Evolutionary conservation across 2,888 invertebrate species (phyloP).

Genomic region (Chrysolina oricalcia): DNA sequence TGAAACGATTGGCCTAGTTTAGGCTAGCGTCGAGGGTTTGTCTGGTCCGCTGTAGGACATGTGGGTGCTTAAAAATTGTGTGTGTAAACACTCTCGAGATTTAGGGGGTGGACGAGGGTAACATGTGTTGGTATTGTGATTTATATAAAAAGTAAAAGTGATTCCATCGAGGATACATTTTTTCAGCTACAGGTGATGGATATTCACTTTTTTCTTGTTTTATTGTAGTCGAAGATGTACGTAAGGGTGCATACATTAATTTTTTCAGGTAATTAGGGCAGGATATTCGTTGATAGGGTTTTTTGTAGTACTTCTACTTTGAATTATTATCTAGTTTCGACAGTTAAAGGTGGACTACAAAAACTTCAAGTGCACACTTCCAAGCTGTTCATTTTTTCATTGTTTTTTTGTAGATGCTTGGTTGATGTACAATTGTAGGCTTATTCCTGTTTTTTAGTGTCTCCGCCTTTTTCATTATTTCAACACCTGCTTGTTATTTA

Average conservation of each 20-base stretch:
- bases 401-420: slow-evolving; percentile 8
- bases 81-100: slow-evolving; percentile 59
- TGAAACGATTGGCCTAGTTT: too few relatives aligned
- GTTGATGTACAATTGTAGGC: slow-evolving; percentile 17
- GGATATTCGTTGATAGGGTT: slow-evolving; percentile 49
- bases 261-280: slow-evolving; percentile 52
- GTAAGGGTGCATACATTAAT: slow-evolving; percentile 49
- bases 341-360: slow-evolving; percentile 38
- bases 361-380: slow-evolving; percentile 42
- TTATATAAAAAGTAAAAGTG: slow-evolving; percentile 61
- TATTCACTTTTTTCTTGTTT: slow-evolving; percentile 54
- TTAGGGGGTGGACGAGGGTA: slow-evolving; percentile 58
- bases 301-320: slow-evolving; percentile 47
- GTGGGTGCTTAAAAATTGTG: slow-evolving; percentile 53
- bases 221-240: slow-evolving; percentile 34
- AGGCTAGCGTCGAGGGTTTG: slow-evolving; percentile 36
- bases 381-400: slow-evolving; percentile 51
- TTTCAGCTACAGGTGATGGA: slow-evolving; percentile 59
- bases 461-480: not conserved
- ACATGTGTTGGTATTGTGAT: slow-evolving; percentile 61
- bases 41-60: slow-evolving; percentile 53
- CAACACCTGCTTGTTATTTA: not conserved
- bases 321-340: slow-evolving; percentile 27
- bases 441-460: not conserved
- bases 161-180: slow-evolving; percentile 55